phyloP scores from a whole-genome alignment of 2,888 invertebrate species.

The Stramonita haemastoma region DNA sequence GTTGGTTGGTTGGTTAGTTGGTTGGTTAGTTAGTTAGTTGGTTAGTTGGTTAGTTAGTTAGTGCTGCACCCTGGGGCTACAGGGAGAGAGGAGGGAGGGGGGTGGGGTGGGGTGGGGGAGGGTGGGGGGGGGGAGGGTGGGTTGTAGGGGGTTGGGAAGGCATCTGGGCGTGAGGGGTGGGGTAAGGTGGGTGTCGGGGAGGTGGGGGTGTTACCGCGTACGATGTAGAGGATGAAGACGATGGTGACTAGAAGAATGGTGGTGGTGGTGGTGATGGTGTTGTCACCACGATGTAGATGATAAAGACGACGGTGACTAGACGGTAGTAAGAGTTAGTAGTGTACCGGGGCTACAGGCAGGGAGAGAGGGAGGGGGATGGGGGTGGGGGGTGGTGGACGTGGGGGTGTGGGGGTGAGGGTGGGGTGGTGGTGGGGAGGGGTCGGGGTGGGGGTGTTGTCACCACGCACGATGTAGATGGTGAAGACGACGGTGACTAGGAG shows the following conservation, averaged over 20 bases:
- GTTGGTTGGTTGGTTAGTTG: too few relatives aligned
- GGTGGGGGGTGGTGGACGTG: too few relatives aligned
- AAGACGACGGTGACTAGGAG: not conserved
- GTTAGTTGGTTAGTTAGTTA: too few relatives aligned
- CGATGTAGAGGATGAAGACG: not conserved
- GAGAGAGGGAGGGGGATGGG: too few relatives aligned
- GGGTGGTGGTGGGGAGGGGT: too few relatives aligned
- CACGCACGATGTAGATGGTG: not conserved
- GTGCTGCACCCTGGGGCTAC: not conserved
- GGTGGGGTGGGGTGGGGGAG: not conserved
- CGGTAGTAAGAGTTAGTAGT: too few relatives aligned
- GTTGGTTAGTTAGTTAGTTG: too few relatives aligned
- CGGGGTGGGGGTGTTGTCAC: too few relatives aligned
- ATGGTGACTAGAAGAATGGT: too few relatives aligned
- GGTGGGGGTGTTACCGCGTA: not conserved
- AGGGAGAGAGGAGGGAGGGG: not conserved
- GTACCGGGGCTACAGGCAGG: too few relatives aligned
- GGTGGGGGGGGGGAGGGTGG: not conserved
- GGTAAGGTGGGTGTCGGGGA: not conserved
- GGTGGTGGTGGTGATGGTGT: not conserved
- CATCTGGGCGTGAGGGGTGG: not conserved
- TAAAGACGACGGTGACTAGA: not conserved
- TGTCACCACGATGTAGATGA: not conserved
- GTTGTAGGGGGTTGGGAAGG: not conserved
- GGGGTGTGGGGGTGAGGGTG: not conserved